Conservation (phyloP, 2,113 vertebrate species). For the Rostratula benghalensis region DNA sequence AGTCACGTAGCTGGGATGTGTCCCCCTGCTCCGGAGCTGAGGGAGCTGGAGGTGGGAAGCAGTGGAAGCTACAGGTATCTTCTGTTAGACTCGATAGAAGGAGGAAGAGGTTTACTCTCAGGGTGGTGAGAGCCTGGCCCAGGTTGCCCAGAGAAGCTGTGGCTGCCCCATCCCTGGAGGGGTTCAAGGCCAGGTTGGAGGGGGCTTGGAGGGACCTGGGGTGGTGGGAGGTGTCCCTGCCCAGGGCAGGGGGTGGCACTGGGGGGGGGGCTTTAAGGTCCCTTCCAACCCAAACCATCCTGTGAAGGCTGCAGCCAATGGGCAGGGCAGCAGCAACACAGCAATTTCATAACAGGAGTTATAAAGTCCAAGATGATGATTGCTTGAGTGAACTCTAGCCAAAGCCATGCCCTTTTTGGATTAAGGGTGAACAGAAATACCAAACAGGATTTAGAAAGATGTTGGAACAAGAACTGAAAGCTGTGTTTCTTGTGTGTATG, state of each 20-base stretch:
- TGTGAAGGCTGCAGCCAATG: background rate
- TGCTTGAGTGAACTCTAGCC: background rate
- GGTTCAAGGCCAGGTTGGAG: background rate
- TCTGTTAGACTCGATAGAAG: background rate
- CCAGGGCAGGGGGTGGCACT: background rate
- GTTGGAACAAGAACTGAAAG: background rate
- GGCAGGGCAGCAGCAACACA: background rate
- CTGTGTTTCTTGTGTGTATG: background rate
- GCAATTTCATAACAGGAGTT: accelerated
- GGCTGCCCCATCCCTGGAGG: background rate
- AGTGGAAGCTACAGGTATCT: background rate
- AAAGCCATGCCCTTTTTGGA: background rate
- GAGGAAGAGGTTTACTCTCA: background rate
- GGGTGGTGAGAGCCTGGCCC: background rate
- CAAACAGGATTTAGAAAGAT: background rate
- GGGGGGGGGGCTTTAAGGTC: background rate
- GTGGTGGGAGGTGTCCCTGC: background rate
- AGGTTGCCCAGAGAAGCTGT: background rate
- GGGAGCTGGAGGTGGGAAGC: background rate
- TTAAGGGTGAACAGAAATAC: background rate
- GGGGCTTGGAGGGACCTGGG: background rate
- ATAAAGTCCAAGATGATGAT: background rate
- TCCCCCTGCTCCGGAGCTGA: background rate
- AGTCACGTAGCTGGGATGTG: background rate
- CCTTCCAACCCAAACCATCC: background rate